Conservation (phyloP, 2,113 vertebrate species). For the Gymnogyps californianus region DNA sequence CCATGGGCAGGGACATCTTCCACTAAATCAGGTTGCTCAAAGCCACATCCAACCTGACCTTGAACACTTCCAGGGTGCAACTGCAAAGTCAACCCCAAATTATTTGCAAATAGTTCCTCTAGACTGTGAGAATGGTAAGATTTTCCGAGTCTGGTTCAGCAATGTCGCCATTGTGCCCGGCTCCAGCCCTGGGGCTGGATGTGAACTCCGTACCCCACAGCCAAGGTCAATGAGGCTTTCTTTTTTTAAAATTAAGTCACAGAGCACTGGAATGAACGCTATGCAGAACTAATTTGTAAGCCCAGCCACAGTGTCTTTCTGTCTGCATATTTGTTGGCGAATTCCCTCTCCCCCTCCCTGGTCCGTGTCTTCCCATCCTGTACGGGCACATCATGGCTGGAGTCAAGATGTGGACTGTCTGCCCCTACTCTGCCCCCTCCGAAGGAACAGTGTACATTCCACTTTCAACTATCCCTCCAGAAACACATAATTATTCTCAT, state of each 20-base stretch:
- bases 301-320: slow-evolving; percentile 12
- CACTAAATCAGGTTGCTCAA: neutral
- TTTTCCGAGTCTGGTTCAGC: neutral
- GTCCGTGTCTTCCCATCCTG: neutral
- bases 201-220: slow-evolving; percentile 1
- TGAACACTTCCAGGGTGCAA: neutral
- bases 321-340: neutral
- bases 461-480: neutral
- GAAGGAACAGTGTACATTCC: neutral
- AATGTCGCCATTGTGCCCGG: slow-evolving; percentile 27
- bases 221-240: slow-evolving; percentile 40
- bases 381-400: neutral
- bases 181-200: slow-evolving; percentile 9
- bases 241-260: slow-evolving; percentile 20
- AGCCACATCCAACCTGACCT: neutral
- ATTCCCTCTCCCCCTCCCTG: neutral
- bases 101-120: neutral
- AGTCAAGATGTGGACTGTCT: neutral
- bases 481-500: neutral
- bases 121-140: neutral
- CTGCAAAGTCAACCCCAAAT: neutral
- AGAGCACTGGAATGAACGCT: slow-evolving; percentile 33
- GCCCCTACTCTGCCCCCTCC: neutral
- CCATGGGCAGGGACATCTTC: neutral
- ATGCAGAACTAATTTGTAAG: slow-evolving; percentile 34